Percentiles rank a stretch among this genome's conserved stretches.
Evolutionary conservation across 2,113 vertebrate genomes (phyloP).

Genomic region (Hoplias malabaricus): DNA sequence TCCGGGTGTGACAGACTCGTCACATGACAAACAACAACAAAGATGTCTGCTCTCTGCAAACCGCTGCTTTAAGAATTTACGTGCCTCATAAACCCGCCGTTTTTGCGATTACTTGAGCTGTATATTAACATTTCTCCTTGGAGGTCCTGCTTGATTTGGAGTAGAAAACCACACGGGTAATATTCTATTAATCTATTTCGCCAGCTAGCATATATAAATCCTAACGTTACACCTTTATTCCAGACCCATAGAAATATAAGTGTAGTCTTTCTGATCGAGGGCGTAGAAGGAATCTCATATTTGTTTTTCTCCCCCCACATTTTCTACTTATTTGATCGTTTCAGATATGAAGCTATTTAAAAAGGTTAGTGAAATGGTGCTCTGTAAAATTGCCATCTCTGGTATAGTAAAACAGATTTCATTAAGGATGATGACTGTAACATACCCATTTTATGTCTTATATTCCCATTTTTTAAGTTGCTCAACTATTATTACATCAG

Average conservation of each 20-base stretch:
- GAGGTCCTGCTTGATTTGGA: neutral
- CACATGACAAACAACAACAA: constrained; percentile 20
- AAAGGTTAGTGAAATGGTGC: neutral
- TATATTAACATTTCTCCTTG: neutral
- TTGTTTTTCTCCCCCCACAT: no score
- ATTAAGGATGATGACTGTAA: no score
- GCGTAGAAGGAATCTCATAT: no score
- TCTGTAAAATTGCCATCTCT: neutral
- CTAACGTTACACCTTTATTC: no score
- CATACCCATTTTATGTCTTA: no score
- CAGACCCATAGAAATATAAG: no score
- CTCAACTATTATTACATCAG: no score
- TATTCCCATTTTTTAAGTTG: no score
- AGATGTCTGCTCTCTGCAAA: neutral
- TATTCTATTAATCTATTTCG: neutral
- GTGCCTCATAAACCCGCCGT: neutral
- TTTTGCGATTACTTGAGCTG: neutral
- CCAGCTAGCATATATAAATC: no score
- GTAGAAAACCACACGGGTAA: neutral
- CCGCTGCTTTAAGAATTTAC: neutral
- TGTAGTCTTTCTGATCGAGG: no score
- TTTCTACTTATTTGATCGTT: no score
- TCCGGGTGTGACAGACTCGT: neutral
- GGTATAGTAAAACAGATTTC: no score
- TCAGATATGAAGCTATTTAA: neutral